Conservation (phyloP, 2,888 invertebrate species). For the Apamea sordens region DNA sequence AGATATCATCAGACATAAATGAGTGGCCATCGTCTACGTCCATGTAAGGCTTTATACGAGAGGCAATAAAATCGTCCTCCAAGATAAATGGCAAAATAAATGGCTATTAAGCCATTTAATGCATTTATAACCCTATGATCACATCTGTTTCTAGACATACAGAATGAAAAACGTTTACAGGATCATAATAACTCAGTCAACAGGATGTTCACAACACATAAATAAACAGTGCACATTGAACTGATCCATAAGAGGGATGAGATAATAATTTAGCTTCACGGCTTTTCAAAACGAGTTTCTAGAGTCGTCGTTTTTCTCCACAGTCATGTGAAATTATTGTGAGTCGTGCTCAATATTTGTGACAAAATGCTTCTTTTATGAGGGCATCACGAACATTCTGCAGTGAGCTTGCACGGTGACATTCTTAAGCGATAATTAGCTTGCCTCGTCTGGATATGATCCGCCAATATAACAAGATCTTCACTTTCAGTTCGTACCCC, state of each 20-base stretch:
- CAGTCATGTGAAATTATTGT: conserved; percentile 13
- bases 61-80: conserved; percentile 27
- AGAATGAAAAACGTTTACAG: conserved; percentile 28
- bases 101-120: conserved; percentile 25
- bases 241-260: conserved; percentile 5
- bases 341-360: conserved; percentile 34
- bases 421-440: conserved; percentile 68
- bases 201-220: conserved; percentile 2
- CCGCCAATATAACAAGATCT: conserved; percentile 53
- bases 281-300: conserved; percentile 17
- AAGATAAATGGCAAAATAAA: conserved; percentile 36
- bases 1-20: conserved; percentile 11
- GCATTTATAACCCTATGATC: background rate
- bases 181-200: conserved; percentile 31
- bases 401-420: conserved; percentile 53
- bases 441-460: conserved; percentile 43
- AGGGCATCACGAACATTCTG: conserved; percentile 45
- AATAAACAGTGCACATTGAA: conserved; percentile 1
- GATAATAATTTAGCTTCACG: conserved; percentile 7
- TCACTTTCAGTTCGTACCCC: conserved; percentile 24
- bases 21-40: background rate
- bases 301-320: background rate
- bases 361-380: conserved; percentile 46
- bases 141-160: conserved; percentile 9
- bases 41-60: conserved; percentile 9